Percentiles rank a stretch among this genome's conserved stretches.
Evolutionary conservation across 1,140 invertebrate genomes (phyloP).

Genomic region (Leptoteleia sp.): DNA sequence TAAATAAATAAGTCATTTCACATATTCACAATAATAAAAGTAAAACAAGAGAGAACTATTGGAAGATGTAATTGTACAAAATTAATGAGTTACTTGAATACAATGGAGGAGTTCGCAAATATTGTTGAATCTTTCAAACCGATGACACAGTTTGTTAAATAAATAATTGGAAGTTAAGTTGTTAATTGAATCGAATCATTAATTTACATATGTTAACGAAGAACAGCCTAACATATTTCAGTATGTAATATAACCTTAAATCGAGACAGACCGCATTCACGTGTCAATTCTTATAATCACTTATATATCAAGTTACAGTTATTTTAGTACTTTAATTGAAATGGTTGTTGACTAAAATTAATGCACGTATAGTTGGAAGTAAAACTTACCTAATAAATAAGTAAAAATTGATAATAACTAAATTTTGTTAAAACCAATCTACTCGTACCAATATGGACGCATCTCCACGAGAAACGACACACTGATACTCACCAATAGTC

Average conservation of each 20-base stretch:
- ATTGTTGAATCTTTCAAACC: too few relatives aligned
- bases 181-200: constrained; percentile 7
- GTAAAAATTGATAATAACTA: background rate
- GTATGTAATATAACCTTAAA: constrained; percentile 23
- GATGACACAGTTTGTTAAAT: background rate
- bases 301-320: background rate
- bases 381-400: constrained; percentile 15
- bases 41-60: too few relatives aligned
- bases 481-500: background rate
- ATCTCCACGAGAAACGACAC: constrained; percentile 1
- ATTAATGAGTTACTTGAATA: too few relatives aligned
- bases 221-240: constrained; percentile 1
- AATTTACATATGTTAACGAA: constrained; percentile 35
- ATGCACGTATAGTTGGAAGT: too few relatives aligned
- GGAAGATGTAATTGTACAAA: too few relatives aligned
- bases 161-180: background rate
- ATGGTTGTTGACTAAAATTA: background rate
- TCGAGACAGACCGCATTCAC: constrained; percentile 18
- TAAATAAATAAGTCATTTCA: too few relatives aligned
- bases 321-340: background rate
- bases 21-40: too few relatives aligned
- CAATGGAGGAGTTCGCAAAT: too few relatives aligned
- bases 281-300: constrained; percentile 8
- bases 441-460: constrained; percentile 27
- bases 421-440: constrained; percentile 10